Conservation (phyloP, 2,797 vertebrate species). For the Falco novaeseelandiae region DNA sequence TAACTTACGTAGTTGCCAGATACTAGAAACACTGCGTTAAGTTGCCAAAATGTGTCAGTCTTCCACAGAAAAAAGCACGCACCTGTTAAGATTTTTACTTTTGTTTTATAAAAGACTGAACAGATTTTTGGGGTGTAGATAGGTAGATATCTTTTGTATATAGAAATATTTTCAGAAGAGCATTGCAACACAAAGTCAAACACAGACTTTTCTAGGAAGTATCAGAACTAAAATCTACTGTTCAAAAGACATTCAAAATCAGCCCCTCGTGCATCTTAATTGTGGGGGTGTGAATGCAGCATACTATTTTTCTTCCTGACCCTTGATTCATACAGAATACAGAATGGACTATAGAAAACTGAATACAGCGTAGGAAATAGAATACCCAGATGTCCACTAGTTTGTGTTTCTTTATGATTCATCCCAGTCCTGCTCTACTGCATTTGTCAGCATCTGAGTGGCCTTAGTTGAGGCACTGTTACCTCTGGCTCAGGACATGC, state of each 20-base stretch:
- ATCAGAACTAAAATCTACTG: not conserved
- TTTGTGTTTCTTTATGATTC: not conserved
- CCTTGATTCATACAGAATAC: not conserved
- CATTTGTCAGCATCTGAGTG: not conserved
- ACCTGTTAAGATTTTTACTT: not conserved
- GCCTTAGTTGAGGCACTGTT: not conserved
- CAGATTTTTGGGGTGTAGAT: not conserved
- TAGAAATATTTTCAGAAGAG: not conserved
- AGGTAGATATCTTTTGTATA: not conserved
- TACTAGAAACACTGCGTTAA: not conserved
- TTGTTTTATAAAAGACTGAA: not conserved
- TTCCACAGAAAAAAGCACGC: not conserved
- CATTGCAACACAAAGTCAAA: not conserved
- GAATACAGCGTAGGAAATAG: not conserved
- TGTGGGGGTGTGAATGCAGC: not conserved
- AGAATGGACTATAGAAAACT: not conserved
- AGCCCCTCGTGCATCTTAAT: not conserved
- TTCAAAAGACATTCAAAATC: not conserved
- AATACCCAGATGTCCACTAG: not conserved
- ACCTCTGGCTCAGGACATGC: not conserved
- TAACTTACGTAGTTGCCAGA: not conserved
- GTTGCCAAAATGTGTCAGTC: not conserved
- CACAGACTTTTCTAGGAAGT: not conserved
- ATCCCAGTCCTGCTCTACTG: not conserved
- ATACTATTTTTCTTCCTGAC: not conserved